Evolutionary conservation across 2,113 vertebrate species (phyloP), one percentile per base, ranked within the genome.

Genomic region (Callionymus lyra): DNA sequence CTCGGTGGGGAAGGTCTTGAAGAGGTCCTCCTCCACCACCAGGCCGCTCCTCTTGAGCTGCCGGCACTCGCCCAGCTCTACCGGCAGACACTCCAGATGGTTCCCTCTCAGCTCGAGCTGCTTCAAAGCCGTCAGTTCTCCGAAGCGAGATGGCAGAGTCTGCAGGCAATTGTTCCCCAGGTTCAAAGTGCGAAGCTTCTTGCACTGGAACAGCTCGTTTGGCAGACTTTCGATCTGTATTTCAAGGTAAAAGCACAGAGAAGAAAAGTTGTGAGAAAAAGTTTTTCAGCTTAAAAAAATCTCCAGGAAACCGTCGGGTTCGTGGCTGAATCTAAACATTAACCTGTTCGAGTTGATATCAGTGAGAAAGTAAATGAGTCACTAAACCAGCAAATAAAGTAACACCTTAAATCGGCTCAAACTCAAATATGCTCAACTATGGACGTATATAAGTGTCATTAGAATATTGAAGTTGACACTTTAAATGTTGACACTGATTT

Each of bases 101-200:
- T 99, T 99, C 36, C 93, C 94, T 13, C 93, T 82, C 17, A 99
- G 90, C 82, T 99, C 95, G 0, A 99, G 88, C 81, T 97, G 94
- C 0, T 89, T 90, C 53, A 99, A 82, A 27, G 81, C 90, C 0
- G 85, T 91, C 67, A 99, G 85, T 83, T 99, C 95, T 1, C 95
- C 93, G 17, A 99, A 92, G 10, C 94, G 81, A 0, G 95, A 97
- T 0, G 93, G 92, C 38, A 99, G 83, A 0, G 92, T 88, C 79
- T 92, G 90, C 63, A 99, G 74, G 72, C 89, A 90, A 4, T 99
- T 99, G 85, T 92, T 96, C 0, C 95, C 94, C 66, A 99, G 83
- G 83, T 98, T 87, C 59, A 98, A 81, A n/a, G 90, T 93, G 59
- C 91, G 89, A 47, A 98, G 84, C 70, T 99, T 99, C 74, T 90